Conservation (phyloP, 1,140 invertebrate species). For the Metaphire vulgaris region DNA sequence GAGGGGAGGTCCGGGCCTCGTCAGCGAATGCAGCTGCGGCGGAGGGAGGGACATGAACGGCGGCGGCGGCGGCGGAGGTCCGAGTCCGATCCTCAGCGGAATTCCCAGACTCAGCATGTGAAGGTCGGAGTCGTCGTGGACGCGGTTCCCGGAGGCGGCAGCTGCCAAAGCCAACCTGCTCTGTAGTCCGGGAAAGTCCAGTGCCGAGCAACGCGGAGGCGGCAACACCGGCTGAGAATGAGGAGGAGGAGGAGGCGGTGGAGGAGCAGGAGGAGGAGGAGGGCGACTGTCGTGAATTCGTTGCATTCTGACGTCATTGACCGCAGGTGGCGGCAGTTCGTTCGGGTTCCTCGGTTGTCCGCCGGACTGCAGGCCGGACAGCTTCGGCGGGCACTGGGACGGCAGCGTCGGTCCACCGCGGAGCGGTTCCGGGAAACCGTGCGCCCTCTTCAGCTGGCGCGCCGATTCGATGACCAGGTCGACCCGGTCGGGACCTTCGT, state of each 20-base stretch:
- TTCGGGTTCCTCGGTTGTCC: background rate
- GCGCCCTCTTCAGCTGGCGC: slow-evolving; percentile 82
- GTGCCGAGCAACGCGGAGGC: background rate
- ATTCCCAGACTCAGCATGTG: background rate
- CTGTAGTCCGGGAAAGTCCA: background rate
- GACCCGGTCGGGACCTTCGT: slow-evolving; percentile 94
- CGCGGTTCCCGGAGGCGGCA: background rate
- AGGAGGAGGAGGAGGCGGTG: background rate
- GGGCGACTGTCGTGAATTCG: background rate
- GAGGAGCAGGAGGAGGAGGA: background rate
- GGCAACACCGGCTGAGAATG: no score
- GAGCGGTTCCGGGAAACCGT: slow-evolving; percentile 54
- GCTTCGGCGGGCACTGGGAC: no score
- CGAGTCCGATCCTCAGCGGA: background rate
- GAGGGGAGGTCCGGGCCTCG: slow-evolving; percentile 36
- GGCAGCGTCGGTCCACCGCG: no score
- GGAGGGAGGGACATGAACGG: no score
- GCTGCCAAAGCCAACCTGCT: background rate
- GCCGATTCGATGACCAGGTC: slow-evolving; percentile 86
- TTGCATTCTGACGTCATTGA: background rate
- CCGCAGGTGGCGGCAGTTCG: background rate
- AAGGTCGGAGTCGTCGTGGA: background rate
- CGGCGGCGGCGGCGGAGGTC: background rate
- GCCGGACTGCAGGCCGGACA: background rate
- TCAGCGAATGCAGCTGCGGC: slow-evolving; percentile 20